phyloP scores from a whole-genome alignment of 2,113 vertebrate species.

The Campylomormyrus tamandua region DNA sequence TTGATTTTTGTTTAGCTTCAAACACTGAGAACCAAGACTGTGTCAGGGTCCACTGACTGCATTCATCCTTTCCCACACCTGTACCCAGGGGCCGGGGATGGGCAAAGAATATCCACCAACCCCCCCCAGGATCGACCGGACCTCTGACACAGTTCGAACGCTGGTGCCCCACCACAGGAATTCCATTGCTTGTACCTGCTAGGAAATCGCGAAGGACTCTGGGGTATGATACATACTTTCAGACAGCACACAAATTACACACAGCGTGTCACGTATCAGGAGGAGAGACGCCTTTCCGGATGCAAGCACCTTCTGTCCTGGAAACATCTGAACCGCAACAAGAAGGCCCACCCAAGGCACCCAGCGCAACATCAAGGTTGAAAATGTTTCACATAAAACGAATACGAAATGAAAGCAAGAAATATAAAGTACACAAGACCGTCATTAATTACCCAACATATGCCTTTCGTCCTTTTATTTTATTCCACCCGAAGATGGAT shows the following conservation, averaged over 20 bases:
- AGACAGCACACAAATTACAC: neutral
- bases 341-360: neutral
- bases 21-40: neutral
- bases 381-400: slow-evolving; percentile 13
- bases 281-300: neutral
- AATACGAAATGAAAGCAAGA: neutral
- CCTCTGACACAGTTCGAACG: neutral
- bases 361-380: neutral
- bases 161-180: neutral
- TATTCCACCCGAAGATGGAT: slow-evolving; percentile 30
- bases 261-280: neutral
- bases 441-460: neutral
- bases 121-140: neutral
- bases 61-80: neutral
- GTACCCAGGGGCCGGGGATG: neutral
- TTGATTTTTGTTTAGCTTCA: neutral
- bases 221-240: neutral
- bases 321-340: neutral
- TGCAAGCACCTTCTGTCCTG: neutral
- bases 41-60: neutral
- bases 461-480: neutral
- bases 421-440: slow-evolving; percentile 29
- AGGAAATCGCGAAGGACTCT: neutral
- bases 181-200: neutral
- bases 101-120: neutral